Conservation (phyloP, 1,140 invertebrate species). For the Microplitis mediator region DNA sequence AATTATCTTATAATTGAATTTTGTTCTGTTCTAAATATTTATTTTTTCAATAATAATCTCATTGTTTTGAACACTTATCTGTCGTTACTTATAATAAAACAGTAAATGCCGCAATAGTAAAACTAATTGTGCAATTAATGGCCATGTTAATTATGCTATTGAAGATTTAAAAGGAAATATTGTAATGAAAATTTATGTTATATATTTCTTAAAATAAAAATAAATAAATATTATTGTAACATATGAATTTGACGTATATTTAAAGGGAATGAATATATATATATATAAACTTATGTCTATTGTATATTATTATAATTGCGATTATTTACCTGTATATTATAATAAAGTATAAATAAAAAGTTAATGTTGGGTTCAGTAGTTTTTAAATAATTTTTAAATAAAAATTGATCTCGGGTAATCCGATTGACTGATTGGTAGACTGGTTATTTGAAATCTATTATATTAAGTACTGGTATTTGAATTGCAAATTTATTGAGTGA, state of each 20-base stretch:
- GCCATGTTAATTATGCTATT: too few relatives aligned
- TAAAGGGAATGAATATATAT: conserved; percentile 43
- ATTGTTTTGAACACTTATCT: conserved; percentile 23
- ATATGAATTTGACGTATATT: conserved; percentile 41
- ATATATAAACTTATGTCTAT: conserved; percentile 36
- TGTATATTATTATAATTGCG: conserved; percentile 48
- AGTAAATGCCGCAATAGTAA: too few relatives aligned
- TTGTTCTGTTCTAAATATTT: conserved; percentile 28
- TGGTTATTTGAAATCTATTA: too few relatives aligned
- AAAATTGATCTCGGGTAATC: too few relatives aligned
- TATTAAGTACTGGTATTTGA: too few relatives aligned
- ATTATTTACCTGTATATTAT: conserved; percentile 34
- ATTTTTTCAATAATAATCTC: conserved; percentile 23
- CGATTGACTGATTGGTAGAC: too few relatives aligned
- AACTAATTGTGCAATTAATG: too few relatives aligned
- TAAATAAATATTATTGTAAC: conserved; percentile 20
- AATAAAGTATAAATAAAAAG: conserved; percentile 29
- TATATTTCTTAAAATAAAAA: conserved; percentile 18
- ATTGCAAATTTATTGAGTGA: too few relatives aligned
- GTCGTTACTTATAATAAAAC: too few relatives aligned
- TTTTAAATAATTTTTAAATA: too few relatives aligned
- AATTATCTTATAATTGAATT: conserved; percentile 13
- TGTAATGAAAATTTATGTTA: conserved; percentile 1
- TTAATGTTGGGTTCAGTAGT: background rate
- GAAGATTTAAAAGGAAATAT: too few relatives aligned